A percentile compares a stretch with the other conserved stretches of the same genome.
phyloP scores from a whole-genome alignment of 2,888 invertebrate genomes.

The Drepana falcataria region DNA sequence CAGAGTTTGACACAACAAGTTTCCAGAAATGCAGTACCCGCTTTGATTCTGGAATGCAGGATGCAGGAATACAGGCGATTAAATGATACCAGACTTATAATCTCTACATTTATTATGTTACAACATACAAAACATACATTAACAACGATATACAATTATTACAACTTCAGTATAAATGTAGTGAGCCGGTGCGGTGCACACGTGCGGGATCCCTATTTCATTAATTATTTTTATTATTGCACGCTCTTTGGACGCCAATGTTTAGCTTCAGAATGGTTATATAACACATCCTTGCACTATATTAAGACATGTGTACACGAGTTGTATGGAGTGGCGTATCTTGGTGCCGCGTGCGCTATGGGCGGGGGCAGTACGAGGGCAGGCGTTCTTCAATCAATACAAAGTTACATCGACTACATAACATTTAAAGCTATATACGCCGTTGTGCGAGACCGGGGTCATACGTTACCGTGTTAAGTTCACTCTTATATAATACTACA shows the following conservation, averaged over 20 bases:
- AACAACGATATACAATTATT: slow-evolving; percentile 40
- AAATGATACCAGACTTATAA: slow-evolving; percentile 15
- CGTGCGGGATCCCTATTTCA: background rate
- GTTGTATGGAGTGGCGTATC: no score
- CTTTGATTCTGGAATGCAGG: no score
- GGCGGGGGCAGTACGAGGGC: no score
- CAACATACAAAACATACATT: slow-evolving; percentile 57
- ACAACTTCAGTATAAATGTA: background rate
- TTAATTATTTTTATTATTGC: background rate
- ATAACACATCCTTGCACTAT: no score
- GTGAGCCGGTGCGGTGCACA: background rate
- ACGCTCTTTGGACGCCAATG: background rate
- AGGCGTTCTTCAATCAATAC: no score
- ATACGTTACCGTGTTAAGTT: background rate
- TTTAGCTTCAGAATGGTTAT: background rate
- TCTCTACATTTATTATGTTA: slow-evolving; percentile 50
- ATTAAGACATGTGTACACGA: no score
- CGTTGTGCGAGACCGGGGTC: background rate
- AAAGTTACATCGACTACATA: no score
- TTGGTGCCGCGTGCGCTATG: no score
- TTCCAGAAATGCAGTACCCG: no score
- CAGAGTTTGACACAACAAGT: no score
- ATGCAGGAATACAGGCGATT: no score
- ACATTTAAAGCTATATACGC: background rate
- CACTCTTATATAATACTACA: no score